Base-by-base conservation (phyloP, 2,797 vertebrate genomes). In the Protonibea diacanthus region DNA sequence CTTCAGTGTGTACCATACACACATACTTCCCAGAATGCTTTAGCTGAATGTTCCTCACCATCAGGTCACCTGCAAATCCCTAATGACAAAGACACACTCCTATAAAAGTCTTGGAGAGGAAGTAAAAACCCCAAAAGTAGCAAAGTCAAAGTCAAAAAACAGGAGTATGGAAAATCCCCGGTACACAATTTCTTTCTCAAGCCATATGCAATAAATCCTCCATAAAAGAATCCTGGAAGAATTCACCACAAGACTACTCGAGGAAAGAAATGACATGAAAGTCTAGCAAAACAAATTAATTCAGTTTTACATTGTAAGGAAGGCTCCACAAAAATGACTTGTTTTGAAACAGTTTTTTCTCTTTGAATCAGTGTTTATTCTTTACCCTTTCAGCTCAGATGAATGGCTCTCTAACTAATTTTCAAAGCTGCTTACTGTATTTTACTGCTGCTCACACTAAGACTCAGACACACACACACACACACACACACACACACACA, bases 21-120 rank as follows among this genome's bases (percentile, higher is more conserved):
- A 94, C 93, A 0, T 97, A 97, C 80, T 95, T 97, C 88, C 97
- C 97, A 64, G 96, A 96, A 83, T 97, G 96, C 83, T 95, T 95
- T 2, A 97, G 90, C 79, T 98, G 96, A 84, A 98, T 95, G 78
- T 96, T 97, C 84, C 96, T 95, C 90, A 97, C 94, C 97, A 98
- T 97, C 90, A 99, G 91, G 92, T 97, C 97, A 74, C 97, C 97
- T 63, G 93, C 87, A 82, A 96, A 96, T 86, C 95, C 96, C 97
- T 98, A 66, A 58, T 67, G 86, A 93, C 57, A 86, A 40, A 87
- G 45, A 85, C 45, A 79, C 4, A 73, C 10, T 62, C 0, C 9
- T 10, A 58, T 44, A n/a, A 57, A 77, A 73, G 45, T 21, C 38
- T 55, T 0, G 1, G n/a, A 63, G 45, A 51, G 25, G 27, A 25